These are phyloP conservation scores for Synanthedon vespiformis DNA, from an alignment of 2,888 invertebrate genomes.

Conservation along the genomic window DNA sequence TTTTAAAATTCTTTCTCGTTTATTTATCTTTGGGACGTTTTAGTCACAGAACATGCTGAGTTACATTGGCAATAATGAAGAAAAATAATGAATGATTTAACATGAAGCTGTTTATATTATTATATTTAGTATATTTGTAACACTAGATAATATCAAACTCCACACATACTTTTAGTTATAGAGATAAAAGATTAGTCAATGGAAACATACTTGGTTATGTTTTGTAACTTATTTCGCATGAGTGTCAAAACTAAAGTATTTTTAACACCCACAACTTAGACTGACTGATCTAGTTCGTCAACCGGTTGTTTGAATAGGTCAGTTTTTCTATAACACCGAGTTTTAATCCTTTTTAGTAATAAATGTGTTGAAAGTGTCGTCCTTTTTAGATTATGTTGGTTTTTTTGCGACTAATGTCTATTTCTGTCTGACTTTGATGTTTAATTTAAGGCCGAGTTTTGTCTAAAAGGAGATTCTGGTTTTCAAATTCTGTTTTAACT, in stretches of 20 bases:
- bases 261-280: conserved; percentile 6
- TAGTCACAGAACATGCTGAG: no score
- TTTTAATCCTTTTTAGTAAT: not conserved
- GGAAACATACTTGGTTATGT: conserved; percentile 2
- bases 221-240: conserved; percentile 1
- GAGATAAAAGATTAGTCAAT: not conserved
- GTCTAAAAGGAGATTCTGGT: no score
- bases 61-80: no score
- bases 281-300: conserved; percentile 4
- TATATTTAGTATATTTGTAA: not conserved
- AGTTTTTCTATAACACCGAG: conserved; percentile 1
- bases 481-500: no score
- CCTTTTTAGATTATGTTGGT: not conserved
- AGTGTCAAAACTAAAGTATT: conserved; percentile 6
- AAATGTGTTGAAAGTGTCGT: not conserved
- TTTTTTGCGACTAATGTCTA: not conserved
- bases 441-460: no score
- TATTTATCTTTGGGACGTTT: no score
- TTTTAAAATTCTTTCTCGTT: no score
- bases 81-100: no score
- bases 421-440: no score
- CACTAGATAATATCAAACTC: no score
- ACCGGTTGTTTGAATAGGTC: conserved; percentile 1
- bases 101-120: no score
- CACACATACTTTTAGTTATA: no score